phyloP scores from a whole-genome alignment of 35 echinoderm and acorn worm genomes.

The Heliocidaris erythrogramma region DNA sequence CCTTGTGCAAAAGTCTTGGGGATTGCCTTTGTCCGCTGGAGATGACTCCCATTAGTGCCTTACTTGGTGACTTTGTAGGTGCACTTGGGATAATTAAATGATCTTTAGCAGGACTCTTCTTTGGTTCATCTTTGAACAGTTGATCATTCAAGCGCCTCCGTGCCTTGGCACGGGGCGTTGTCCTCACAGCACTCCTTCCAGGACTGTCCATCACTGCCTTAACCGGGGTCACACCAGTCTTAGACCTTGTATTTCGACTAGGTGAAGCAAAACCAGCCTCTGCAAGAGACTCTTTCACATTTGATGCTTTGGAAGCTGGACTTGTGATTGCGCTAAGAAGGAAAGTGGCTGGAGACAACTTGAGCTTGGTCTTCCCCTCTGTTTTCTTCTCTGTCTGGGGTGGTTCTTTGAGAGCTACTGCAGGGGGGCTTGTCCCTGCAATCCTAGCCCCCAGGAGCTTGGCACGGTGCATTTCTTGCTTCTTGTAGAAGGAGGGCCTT shows the following conservation, averaged over 20 bases:
- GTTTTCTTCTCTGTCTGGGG: not conserved
- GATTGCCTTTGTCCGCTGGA: not conserved
- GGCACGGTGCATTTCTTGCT: constrained; percentile 42
- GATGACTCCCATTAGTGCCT: not conserved
- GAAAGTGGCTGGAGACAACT: constrained; percentile 8
- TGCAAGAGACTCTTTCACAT: not conserved
- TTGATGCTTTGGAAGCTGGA: constrained; percentile 1
- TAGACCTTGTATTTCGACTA: constrained; percentile 56
- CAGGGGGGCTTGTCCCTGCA: constrained; percentile 26
- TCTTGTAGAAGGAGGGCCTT: constrained; percentile 55
- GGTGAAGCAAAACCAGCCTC: not conserved
- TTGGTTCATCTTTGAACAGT: not conserved
- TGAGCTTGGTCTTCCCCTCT: not conserved
- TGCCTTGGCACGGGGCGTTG: constrained; percentile 43
- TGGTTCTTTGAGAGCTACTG: not conserved
- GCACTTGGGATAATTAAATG: not conserved
- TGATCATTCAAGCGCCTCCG: constrained; percentile 29
- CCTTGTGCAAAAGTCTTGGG: not conserved
- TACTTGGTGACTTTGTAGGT: not conserved
- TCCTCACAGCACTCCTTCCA: not conserved
- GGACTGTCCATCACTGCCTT: constrained; percentile 11
- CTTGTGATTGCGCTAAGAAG: constrained; percentile 49
- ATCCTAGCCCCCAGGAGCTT: constrained; percentile 50
- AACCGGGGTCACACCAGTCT: not conserved
- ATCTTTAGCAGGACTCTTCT: not conserved